A percentile compares a stretch with the other conserved stretches of the same genome.
Conservation (phyloP, 2,113 vertebrate genomes). For the Gasterosteus nipponicus region DNA sequence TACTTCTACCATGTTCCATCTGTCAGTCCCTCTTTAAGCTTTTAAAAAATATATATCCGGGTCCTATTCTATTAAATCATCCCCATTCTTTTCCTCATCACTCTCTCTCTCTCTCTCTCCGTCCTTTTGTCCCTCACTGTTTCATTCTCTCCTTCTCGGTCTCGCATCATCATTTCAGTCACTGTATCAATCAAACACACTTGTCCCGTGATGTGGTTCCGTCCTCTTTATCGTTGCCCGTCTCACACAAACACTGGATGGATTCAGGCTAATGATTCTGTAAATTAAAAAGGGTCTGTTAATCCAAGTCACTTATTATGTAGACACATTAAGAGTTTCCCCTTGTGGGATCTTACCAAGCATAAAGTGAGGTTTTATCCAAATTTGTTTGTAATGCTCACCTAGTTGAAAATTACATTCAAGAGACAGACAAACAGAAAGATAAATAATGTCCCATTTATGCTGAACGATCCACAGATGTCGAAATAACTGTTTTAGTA, state of each 20-base stretch:
- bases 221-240: conserved; percentile 1
- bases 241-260: conserved; percentile 21
- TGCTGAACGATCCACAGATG: background rate
- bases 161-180: conserved; percentile 54
- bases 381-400: background rate
- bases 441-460: background rate
- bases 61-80: conserved; percentile 59
- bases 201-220: conserved; percentile 31
- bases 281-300: background rate
- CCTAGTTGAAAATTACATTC: background rate
- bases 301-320: background rate
- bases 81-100: conserved; percentile 59
- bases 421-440: conserved; percentile 9
- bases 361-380: background rate
- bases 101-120: conserved; percentile 18
- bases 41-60: conserved; percentile 20
- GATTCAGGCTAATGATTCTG: conserved; percentile 34
- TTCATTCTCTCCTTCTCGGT: conserved; percentile 7
- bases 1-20: conserved; percentile 44
- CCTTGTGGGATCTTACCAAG: background rate
- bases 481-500: background rate
- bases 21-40: conserved; percentile 14
- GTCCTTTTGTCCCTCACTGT: conserved; percentile 14
- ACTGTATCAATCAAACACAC: conserved; percentile 49
- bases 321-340: background rate